These are phyloP conservation scores for Emys orbicularis DNA, from an alignment of 2,797 vertebrate genomes.

Conservation along the genomic window DNA sequence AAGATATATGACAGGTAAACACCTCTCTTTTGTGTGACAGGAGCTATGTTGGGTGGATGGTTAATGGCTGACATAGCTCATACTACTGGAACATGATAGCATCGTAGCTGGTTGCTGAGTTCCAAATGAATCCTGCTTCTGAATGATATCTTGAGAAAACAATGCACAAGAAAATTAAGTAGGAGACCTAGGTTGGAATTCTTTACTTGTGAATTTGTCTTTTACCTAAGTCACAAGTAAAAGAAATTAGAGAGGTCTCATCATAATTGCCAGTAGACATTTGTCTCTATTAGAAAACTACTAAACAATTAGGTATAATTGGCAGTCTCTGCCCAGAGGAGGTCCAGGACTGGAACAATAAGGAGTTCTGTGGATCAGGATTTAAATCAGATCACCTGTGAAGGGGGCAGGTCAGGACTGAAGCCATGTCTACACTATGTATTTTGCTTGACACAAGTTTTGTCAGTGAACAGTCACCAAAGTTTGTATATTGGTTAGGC, in stretches of 20 bases:
- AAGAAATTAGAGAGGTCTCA: not conserved
- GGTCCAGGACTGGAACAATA: not conserved
- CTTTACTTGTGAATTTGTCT: not conserved
- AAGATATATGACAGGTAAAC: constrained; percentile 98
- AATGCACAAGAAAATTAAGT: constrained; percentile 2
- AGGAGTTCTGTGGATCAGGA: not conserved
- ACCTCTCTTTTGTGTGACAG: not conserved
- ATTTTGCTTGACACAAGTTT: not conserved
- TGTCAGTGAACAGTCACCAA: not conserved
- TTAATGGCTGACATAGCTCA: not conserved
- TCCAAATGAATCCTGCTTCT: not conserved
- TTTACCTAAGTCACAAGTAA: not conserved
- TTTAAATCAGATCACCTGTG: not conserved
- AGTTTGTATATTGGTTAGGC: not conserved
- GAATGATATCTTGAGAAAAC: not conserved
- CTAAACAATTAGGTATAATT: not conserved
- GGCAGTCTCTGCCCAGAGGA: not conserved
- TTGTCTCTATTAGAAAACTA: not conserved
- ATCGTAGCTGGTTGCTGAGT: rapidly evolving
- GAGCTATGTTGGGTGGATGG: not conserved
- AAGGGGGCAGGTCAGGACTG: not conserved
- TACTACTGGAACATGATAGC: not conserved
- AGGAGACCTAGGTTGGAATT: not conserved
- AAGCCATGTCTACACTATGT: not conserved
- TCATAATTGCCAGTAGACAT: not conserved